phyloP scores from a whole-genome alignment of 2,113 vertebrate species.

The Craseonycteris thonglongyai region DNA sequence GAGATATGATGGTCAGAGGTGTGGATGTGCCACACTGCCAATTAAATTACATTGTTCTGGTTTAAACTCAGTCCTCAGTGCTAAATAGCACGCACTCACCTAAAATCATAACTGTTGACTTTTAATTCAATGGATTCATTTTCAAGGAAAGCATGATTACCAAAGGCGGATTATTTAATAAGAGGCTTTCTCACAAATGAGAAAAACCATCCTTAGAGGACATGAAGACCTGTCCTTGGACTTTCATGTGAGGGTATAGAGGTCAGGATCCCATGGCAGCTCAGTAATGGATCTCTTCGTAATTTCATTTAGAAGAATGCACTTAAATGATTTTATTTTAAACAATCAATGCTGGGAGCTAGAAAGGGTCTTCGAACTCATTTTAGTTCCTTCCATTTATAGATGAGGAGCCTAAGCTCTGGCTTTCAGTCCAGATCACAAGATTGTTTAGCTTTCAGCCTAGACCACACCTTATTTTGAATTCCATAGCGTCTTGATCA shows the following conservation, averaged over 20 bases:
- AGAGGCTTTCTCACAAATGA: neutral
- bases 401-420: neutral
- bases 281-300: neutral
- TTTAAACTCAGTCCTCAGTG: neutral
- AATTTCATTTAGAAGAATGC: neutral
- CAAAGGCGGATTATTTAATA: neutral
- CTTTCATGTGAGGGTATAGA: neutral
- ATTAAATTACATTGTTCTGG: neutral
- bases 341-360: neutral
- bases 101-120: neutral
- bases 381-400: neutral
- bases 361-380: neutral
- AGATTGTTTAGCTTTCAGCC: neutral
- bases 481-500: neutral
- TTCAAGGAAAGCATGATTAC: neutral
- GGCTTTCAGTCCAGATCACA: neutral
- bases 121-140: constrained; percentile 2
- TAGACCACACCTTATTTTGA: neutral
- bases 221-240: neutral
- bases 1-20: neutral
- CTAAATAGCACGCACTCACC: neutral
- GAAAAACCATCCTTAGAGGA: neutral
- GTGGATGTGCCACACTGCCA: neutral
- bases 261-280: neutral
- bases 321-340: neutral